These are phyloP conservation scores for Apostichopus parvimensis DNA, from an alignment of 35 echinoderm and acorn worm species.

Conservation along the genomic window DNA sequence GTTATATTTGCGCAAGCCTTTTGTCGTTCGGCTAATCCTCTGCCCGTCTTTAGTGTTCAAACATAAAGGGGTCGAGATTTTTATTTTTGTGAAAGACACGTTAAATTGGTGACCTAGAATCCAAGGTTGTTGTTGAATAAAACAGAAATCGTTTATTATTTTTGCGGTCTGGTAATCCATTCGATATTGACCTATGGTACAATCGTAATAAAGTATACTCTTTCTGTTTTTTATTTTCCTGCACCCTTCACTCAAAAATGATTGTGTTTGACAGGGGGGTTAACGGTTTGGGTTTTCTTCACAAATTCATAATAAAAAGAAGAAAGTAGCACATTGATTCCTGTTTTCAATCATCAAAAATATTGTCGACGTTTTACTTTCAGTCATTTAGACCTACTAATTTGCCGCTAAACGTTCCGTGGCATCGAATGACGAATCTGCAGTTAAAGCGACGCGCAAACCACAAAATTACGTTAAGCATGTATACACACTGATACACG, in stretches of 20 bases:
- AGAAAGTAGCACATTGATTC: neutral
- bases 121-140: neutral
- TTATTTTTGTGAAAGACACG: neutral
- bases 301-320: neutral
- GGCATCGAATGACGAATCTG: too few relatives aligned
- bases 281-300: neutral
- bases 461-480: too few relatives aligned
- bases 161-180: neutral
- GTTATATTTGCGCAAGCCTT: too few relatives aligned
- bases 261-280: too few relatives aligned
- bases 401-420: neutral
- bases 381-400: neutral
- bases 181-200: neutral
- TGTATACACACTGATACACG: too few relatives aligned
- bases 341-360: neutral
- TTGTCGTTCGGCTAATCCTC: neutral
- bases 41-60: neutral
- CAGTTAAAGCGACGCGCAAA: too few relatives aligned
- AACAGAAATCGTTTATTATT: neutral
- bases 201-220: neutral
- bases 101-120: constrained; percentile 25
- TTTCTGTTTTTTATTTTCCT: neutral
- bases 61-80: neutral
- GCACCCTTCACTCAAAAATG: too few relatives aligned
- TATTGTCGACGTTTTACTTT: neutral